Evolutionary conservation across 37 sponge, comb jelly and placozoan genomes (phyloP).

Genomic region (Ianthella basta): DNA sequence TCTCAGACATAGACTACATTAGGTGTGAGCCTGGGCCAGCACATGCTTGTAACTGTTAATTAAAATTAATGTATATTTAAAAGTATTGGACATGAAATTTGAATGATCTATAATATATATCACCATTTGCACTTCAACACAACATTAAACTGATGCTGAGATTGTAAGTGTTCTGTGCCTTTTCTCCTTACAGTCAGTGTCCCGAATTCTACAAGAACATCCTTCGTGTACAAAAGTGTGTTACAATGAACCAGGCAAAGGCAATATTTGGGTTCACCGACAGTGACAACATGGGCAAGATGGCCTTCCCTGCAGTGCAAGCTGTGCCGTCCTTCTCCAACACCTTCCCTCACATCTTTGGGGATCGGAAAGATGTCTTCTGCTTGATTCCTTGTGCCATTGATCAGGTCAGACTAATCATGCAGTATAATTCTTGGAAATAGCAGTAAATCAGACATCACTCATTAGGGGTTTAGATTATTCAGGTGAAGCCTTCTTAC

Average conservation of each 20-base stretch:
- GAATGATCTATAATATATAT: no score
- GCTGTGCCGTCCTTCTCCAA: slow-evolving; percentile 95
- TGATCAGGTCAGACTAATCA: no score
- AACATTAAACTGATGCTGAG: no score
- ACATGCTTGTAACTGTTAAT: no score
- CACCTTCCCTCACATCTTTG: slow-evolving; percentile 97
- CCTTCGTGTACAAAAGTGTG: slow-evolving; percentile 91
- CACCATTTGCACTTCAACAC: no score
- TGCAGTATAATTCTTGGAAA: no score
- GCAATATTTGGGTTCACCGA: slow-evolving; percentile 96
- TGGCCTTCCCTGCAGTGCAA: slow-evolving; percentile 97
- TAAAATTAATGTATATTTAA: no score
- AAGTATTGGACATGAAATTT: no score
- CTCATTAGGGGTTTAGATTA: no score
- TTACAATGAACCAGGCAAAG: slow-evolving; percentile 95
- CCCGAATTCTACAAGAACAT: slow-evolving; percentile 81
- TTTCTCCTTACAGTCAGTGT: slow-evolving; percentile 36
- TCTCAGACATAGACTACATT: slow-evolving; percentile 97
- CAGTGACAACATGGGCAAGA: slow-evolving; percentile 94
- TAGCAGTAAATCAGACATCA: no score
- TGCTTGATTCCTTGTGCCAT: slow-evolving; percentile 99
- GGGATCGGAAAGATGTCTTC: slow-evolving; percentile 77
- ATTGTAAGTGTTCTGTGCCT: no score
- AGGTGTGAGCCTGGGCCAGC: slow-evolving; percentile 35
- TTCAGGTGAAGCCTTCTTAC: no score